Base-by-base conservation (phyloP, 2,888 invertebrate genomes). In the Cynaeus angustus region DNA sequence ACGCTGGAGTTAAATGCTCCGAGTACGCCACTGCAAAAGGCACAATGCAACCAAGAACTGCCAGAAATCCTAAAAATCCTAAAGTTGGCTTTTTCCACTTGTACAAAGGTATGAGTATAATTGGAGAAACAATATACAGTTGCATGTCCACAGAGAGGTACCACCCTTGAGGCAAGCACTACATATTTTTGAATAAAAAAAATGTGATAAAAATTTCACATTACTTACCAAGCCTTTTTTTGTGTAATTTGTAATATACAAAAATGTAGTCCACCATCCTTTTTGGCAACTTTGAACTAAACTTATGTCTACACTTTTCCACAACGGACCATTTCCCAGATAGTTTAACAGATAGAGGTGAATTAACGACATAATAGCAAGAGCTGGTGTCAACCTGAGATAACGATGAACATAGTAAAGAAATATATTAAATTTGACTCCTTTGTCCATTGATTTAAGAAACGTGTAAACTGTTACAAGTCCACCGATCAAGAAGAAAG, bases 401-500 rank as follows among this genome's bases (percentile, higher is more conserved):
- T 53, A 59, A 52, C 72, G 21, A 45, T 72, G 72, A 1, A 72
- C 0, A 30, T 70, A 72, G 53, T 50, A 74, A 5, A 84, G 48
- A 61, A 82, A 65, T 12, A 83, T 62, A 61, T 84, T 84, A 9
- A 85, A 78, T 3, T 65, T 71, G 12, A 75, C 77, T 2, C 79
- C 77, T 30, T 76, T 80, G 46, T 78, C 74, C 67, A 77, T 78
- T 52, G 80, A 75, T 68, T 80, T 81, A 3, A 84, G 53, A 48
- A 83, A 79, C 1, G 81, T 59, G 64, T 87, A 87, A 0, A 88
- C 85, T 67, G 86, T 87, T 0, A 91, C 80, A 48, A 90, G 80
- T 0, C 90, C 90, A 73, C 89, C 89, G 74, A 90, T 81, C 28
- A 88, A 82, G 77, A 91, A 89, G 81, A 91, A 91, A 0, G 90